Percentiles rank a stretch among this genome's conserved stretches.
Evolutionary conservation across 2,797 vertebrate species (phyloP).

Genomic region (Muscicapa striata): DNA sequence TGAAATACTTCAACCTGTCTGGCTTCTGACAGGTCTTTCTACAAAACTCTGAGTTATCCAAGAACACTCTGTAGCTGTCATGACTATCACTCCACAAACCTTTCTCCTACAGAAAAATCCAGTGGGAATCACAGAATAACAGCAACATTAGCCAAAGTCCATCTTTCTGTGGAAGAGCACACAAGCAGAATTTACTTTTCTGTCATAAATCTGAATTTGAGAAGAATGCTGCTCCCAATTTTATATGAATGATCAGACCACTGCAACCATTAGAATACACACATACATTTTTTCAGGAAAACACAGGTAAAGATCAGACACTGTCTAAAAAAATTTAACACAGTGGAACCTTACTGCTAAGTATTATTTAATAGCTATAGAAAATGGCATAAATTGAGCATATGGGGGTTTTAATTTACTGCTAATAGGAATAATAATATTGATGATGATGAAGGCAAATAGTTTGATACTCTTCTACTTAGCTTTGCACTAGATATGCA

Average conservation of each 20-base stretch:
- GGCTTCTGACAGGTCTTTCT: slow-evolving; percentile 45
- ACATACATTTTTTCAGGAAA: neutral
- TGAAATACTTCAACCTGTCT: slow-evolving; percentile 50
- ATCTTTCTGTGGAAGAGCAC: neutral
- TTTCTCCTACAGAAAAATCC: neutral
- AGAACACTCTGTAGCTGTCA: slow-evolving; percentile 48
- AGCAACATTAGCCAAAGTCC: neutral
- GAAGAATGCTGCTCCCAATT: neutral
- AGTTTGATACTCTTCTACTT: neutral
- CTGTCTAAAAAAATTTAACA: neutral
- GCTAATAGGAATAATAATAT: neutral
- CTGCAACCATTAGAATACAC: neutral
- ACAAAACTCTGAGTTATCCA: slow-evolving; percentile 24
- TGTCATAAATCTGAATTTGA: neutral
- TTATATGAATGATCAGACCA: neutral
- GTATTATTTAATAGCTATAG: neutral
- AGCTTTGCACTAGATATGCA: neutral
- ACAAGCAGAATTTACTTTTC: neutral
- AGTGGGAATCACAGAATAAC: neutral
- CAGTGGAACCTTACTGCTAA: neutral
- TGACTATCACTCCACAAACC: neutral
- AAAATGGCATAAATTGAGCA: neutral
- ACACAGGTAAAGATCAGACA: neutral
- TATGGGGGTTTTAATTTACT: neutral
- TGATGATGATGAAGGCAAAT: neutral